Conservation (phyloP, 2,113 vertebrate genomes). For the Bujurquina vittata region DNA sequence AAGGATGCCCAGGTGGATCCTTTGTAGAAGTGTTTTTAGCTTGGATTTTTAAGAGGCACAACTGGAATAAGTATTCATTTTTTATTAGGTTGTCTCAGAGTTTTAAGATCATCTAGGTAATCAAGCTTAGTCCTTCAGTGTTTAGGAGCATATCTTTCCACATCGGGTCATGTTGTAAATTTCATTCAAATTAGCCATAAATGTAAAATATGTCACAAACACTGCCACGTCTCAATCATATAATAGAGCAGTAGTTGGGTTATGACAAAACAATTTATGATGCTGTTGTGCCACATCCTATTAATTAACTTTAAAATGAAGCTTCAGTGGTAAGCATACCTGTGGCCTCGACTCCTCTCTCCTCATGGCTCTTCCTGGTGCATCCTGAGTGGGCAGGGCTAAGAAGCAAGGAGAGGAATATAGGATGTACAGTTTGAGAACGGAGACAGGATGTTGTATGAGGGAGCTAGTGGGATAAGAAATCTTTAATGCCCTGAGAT, state of each 20-base stretch:
- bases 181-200: too few relatives aligned
- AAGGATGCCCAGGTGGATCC: not conserved
- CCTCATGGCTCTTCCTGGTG: too few relatives aligned
- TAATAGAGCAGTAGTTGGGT: not conserved
- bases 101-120: not conserved
- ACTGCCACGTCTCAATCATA: not conserved
- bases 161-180: too few relatives aligned
- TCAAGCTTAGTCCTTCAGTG: fast-evolving
- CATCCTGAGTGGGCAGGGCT: too few relatives aligned
- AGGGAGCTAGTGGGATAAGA: too few relatives aligned
- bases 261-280: not conserved
- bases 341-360: too few relatives aligned
- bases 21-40: not conserved
- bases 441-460: too few relatives aligned
- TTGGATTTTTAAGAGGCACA: fast-evolving
- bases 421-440: too few relatives aligned
- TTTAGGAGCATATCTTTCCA: not conserved
- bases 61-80: not conserved
- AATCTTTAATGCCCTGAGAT: too few relatives aligned
- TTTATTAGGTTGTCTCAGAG: not conserved
- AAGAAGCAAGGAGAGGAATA: too few relatives aligned
- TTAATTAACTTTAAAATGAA: not conserved
- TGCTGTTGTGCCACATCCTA: not conserved
- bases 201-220: too few relatives aligned
- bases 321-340: fast-evolving